Evolutionary conservation across 2,113 vertebrate genomes (phyloP).

Genomic region (Colaptes auratus): DNA sequence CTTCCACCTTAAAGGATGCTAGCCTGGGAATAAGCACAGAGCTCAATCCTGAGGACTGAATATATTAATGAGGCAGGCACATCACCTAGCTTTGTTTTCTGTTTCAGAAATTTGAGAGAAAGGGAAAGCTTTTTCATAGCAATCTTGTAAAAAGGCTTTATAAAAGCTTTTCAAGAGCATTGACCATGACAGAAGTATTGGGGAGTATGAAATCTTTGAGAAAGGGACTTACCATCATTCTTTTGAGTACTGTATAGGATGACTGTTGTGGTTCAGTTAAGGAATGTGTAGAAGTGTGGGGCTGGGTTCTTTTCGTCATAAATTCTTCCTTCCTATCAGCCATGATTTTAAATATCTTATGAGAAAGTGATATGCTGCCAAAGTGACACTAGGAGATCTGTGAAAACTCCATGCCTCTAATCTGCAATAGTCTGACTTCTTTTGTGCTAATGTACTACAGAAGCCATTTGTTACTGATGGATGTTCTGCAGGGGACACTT

Average conservation of each 20-base stretch:
- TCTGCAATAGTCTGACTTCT: too few species aligned
- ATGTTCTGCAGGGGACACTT: not conserved
- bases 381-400: not conserved
- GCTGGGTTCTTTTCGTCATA: not conserved
- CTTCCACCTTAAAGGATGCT: not conserved
- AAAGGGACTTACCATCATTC: not conserved
- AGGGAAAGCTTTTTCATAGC: not conserved
- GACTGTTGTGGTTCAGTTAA: not conserved
- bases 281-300: not conserved
- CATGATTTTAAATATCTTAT: not conserved
- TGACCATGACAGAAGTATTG: not conserved
- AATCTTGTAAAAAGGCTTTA: not conserved
- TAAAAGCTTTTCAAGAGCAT: not conserved
- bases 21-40: not conserved
- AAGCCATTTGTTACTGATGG: not conserved
- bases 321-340: not conserved
- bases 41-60: not conserved
- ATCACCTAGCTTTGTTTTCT: not conserved
- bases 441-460: not conserved
- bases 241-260: not conserved
- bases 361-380: not conserved
- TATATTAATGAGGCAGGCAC: not conserved
- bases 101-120: not conserved
- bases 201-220: not conserved
- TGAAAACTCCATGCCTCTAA: not conserved